Evolutionary conservation across 35 echinoderm and acorn worm species (phyloP), one percentile per base, ranked within the genome.

Genomic region (Ophiothrix spiculata): DNA sequence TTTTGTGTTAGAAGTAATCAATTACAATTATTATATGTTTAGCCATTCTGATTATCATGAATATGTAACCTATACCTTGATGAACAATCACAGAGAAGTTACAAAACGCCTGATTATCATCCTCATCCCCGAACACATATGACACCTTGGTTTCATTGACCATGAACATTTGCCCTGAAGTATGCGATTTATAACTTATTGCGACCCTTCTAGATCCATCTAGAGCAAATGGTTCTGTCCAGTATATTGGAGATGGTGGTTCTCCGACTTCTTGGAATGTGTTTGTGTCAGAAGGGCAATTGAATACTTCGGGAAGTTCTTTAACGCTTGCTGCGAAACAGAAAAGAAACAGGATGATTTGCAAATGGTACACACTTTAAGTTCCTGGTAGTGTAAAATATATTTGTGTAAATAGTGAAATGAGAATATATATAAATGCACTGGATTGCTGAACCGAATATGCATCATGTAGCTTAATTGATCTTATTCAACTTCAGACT

Each of bases 181-280:
- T 35, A 40, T 88, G 41, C 12, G 87, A 63, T 74, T 35, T 73
- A 31, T 35, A 39, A 1, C 34, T 36, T 4, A 85, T 39, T 38
- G 49, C 74, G 15, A 31, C 84, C 8, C 39, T 33, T 40, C 91
- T 91, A 37, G 91, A 93, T 28, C 87, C 64, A 40, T 97, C 95
- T 32, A 88, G 42, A 8, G 95, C 95, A 16, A 87, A 83, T 10
- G 95, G 95, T 35, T 83, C 84, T 15, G 79, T 42, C 87, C 87
- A 89, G 35, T 31, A 42, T 12, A 80, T 15, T 14, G 37, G 13
- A 4, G 28, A 64, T 15, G 33, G 17, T 34, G 34, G 3, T 6
- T 49, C 54, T 13, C 82, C 82, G 36, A 31, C 25, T 38, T 49
- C 60, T 0, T 74, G 38, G 19, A 64, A 25, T 19, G 75, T 31